phyloP scores from a whole-genome alignment of 1,140 invertebrate genomes.

The Pseudoatta argentina region DNA sequence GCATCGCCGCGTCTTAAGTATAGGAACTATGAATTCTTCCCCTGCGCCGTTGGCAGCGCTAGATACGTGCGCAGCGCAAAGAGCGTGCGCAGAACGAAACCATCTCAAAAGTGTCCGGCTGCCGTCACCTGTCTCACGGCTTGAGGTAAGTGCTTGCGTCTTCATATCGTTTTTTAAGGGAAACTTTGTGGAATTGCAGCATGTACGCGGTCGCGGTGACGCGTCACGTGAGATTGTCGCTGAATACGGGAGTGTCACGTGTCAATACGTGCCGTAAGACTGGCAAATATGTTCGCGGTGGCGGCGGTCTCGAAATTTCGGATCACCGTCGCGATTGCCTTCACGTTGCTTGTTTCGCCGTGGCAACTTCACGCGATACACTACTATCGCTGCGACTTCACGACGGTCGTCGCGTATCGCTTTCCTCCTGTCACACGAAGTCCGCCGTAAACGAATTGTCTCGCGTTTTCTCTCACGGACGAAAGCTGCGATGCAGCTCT shows the following conservation, averaged over 20 bases:
- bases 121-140: slow-evolving; percentile 36
- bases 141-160: slow-evolving; percentile 14
- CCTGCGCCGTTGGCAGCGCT: background rate
- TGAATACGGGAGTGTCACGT: background rate
- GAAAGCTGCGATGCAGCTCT: background rate
- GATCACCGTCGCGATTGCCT: background rate
- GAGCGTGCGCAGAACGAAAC: slow-evolving; percentile 36
- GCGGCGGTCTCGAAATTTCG: background rate
- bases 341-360: background rate
- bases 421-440: background rate
- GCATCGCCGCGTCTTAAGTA: no score
- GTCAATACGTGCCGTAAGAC: background rate
- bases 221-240: background rate
- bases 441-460: background rate
- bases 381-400: background rate
- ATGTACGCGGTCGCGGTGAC: background rate
- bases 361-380: background rate
- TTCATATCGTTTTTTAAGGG: background rate
- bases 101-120: slow-evolving; percentile 51
- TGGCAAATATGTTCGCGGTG: slow-evolving; percentile 51
- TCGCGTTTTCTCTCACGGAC: background rate
- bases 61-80: slow-evolving; percentile 18
- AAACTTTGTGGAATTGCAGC: background rate
- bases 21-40: background rate
- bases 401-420: background rate